Percentiles rank a stretch among this genome's conserved stretches.
Conservation (phyloP, 2,113 vertebrate genomes). For the Gavialis gangeticus region DNA sequence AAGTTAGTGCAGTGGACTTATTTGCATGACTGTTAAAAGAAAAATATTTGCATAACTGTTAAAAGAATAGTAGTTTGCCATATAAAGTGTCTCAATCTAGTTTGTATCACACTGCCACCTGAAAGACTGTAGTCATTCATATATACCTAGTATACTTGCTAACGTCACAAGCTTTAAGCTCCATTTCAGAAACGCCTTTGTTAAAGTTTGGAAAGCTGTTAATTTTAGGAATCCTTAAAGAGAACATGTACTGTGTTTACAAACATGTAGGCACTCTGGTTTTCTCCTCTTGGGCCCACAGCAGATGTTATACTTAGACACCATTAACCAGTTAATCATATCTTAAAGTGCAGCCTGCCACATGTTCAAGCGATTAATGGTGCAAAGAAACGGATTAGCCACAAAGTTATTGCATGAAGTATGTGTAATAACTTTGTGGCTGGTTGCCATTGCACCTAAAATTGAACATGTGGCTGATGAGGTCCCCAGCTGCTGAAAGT, state of each 20-base stretch:
- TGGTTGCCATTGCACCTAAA: no score
- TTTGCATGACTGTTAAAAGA: neutral
- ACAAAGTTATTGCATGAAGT: no score
- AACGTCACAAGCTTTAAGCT: neutral
- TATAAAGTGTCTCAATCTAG: neutral
- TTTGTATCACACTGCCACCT: neutral
- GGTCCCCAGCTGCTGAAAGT: no score
- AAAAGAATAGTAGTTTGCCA: neutral
- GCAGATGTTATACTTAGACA: no score
- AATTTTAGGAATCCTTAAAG: neutral
- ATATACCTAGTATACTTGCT: neutral
- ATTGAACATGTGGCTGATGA: no score
- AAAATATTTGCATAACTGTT: neutral
- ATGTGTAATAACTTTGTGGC: no score
- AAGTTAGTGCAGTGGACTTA: neutral
- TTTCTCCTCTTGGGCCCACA: neutral
- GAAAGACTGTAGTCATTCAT: neutral
- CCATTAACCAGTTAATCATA: no score
- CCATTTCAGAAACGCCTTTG: neutral
- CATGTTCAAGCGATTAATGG: no score
- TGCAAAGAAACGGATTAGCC: no score
- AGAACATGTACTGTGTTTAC: neutral
- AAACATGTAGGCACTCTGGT: neutral
- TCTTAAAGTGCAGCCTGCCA: no score
- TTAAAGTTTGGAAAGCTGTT: neutral